A percentile compares a stretch with the other conserved stretches of the same genome.
phyloP scores from a whole-genome alignment of 2,888 invertebrate genomes.

The Tuta absoluta region DNA sequence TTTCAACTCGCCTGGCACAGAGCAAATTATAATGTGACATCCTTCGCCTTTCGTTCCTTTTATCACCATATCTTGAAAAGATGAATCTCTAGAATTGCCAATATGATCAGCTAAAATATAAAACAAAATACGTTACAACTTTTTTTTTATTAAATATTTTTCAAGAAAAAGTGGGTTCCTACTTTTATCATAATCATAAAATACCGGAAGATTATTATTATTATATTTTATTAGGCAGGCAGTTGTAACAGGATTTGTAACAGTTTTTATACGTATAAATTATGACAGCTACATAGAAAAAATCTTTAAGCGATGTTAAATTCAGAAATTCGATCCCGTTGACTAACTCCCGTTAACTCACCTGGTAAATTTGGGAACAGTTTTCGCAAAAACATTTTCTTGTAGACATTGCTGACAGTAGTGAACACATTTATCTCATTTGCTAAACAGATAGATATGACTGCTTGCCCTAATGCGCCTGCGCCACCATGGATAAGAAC shows the following conservation, averaged over 20 bases:
- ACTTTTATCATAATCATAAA: no score
- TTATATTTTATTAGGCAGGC: no score
- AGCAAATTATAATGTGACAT: not conserved
- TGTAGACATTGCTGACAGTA: conserved; percentile 30
- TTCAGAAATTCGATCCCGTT: no score
- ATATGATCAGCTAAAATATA: conserved; percentile 17
- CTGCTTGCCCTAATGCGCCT: conserved; percentile 36
- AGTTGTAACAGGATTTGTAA: no score
- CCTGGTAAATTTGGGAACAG: conserved; percentile 32
- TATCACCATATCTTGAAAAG: conserved; percentile 18
- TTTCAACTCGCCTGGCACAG: not conserved
- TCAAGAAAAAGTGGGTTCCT: no score
- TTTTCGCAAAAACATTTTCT: conserved; percentile 31
- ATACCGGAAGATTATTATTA: no score
- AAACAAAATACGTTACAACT: not conserved
- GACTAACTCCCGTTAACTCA: not conserved
- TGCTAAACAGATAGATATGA: conserved; percentile 30
- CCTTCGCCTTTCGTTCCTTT: not conserved
- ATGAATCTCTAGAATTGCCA: conserved; percentile 7
- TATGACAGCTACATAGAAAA: no score
- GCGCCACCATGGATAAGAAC: conserved; percentile 33
- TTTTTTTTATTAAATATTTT: conserved; percentile 4
- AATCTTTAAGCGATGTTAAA: no score
- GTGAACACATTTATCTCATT: conserved; percentile 32
- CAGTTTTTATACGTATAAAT: no score